phyloP scores from a whole-genome alignment of 2,113 vertebrate species.

The Mastomys natalensis region DNA sequence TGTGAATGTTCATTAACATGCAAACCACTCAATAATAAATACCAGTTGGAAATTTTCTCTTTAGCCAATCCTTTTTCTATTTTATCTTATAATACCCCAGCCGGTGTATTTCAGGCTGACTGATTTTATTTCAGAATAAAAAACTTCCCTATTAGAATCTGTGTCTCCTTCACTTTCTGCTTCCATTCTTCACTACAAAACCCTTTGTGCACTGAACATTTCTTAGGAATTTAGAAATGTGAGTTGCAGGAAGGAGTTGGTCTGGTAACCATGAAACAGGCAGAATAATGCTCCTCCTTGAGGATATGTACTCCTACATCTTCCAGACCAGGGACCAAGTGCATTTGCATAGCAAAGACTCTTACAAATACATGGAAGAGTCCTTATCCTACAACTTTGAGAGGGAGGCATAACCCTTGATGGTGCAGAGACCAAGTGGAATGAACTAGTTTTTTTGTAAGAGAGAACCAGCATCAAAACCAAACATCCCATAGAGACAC shows the following conservation, averaged over 20 bases:
- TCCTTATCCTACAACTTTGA: background rate
- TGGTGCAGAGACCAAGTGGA: rapidly evolving
- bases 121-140: background rate
- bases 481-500: background rate
- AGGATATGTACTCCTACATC: rapidly evolving
- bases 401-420: background rate
- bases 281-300: background rate
- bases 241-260: background rate
- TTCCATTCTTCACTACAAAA: background rate
- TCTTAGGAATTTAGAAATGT: background rate
- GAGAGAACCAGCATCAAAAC: background rate
- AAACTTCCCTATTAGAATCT: background rate
- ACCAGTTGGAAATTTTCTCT: background rate
- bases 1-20: background rate
- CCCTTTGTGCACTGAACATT: no score
- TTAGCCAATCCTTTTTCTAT: background rate
- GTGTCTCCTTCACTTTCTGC: background rate
- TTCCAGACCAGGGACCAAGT: background rate
- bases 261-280: background rate
- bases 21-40: background rate
- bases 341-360: background rate
- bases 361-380: background rate
- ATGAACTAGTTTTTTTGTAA: background rate
- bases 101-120: background rate
- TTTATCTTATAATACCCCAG: background rate